A percentile compares a stretch with the other conserved stretches of the same genome.
Evolutionary conservation across 2,113 vertebrate species (phyloP).

Genomic region (Rhagologus leucostigma): DNA sequence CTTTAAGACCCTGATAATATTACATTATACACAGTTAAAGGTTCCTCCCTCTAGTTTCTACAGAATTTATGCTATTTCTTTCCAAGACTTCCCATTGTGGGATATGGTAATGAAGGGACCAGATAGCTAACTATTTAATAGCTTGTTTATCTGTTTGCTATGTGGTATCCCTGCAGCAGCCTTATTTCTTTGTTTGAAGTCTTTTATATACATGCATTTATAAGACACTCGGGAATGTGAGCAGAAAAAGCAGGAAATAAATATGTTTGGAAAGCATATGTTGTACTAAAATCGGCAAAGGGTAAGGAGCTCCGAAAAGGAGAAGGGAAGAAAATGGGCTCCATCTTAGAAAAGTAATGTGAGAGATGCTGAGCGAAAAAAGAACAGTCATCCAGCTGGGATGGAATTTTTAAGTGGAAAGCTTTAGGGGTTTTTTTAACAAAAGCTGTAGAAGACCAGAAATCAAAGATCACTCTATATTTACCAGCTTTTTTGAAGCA

Average conservation of each 20-base stretch:
- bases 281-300: not conserved
- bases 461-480: slow-evolving; percentile 23
- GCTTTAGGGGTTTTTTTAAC: not conserved
- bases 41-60: not conserved
- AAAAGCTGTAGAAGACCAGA: not conserved
- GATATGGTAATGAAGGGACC: not conserved
- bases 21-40: not conserved
- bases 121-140: slow-evolving; percentile 5
- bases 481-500: slow-evolving; percentile 11
- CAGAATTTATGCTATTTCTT: not conserved
- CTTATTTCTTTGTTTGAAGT: not conserved
- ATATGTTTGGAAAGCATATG: not conserved
- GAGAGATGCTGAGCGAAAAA: not conserved
- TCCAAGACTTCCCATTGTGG: not conserved
- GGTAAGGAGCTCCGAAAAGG: not conserved
- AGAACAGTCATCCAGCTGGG: slow-evolving; percentile 1
- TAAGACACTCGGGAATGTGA: not conserved
- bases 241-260: slow-evolving; percentile 22
- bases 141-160: not conserved
- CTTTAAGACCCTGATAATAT: not conserved
- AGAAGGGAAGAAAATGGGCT: slow-evolving; percentile 9
- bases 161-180: not conserved
- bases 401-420: slow-evolving; percentile 6
- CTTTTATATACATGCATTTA: not conserved
- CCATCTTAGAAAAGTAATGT: not conserved